Evolutionary conservation across 2,888 invertebrate genomes (phyloP).

Genomic region (Arenicola marina): DNA sequence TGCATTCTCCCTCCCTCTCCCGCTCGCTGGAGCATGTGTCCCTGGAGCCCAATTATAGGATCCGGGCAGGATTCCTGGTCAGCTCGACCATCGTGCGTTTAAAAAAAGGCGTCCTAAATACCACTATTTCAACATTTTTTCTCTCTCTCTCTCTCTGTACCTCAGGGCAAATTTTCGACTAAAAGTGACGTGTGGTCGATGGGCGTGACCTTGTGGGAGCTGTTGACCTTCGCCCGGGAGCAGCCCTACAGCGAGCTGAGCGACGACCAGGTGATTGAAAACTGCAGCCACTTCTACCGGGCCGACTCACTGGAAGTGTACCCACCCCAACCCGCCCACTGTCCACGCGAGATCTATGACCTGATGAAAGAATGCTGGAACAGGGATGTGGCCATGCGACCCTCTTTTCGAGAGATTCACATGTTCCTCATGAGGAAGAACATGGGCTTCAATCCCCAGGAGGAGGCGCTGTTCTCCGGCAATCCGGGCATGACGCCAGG

Average conservation of each 20-base stretch:
- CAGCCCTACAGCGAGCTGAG: conserved; percentile 77
- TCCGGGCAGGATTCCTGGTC: too few species aligned
- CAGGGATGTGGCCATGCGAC: conserved; percentile 77
- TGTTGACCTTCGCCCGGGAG: conserved; percentile 76
- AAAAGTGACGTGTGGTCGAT: conserved; percentile 93
- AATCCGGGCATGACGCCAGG: too few species aligned
- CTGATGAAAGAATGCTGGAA: conserved; percentile 93
- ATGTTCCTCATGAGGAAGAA: conserved; percentile 72
- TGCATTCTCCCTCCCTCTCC: too few species aligned
- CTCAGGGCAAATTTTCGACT: conserved; percentile 80
- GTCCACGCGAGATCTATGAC: conserved; percentile 86
- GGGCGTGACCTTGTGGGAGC: conserved; percentile 85
- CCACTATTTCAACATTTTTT: too few species aligned
- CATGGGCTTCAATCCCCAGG: conserved; percentile 58
- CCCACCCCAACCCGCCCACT: conserved; percentile 74
- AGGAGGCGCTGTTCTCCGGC: too few species aligned
- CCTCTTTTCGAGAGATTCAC: conserved; percentile 85
- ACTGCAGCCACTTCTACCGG: conserved; percentile 77
- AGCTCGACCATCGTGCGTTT: too few species aligned
- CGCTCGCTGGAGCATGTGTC: too few species aligned
- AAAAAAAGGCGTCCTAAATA: too few species aligned
- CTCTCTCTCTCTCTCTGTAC: too few species aligned
- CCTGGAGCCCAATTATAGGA: too few species aligned
- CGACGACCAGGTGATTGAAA: conserved; percentile 77
- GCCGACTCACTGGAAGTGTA: conserved; percentile 65